Percentiles rank a stretch among this genome's conserved stretches.
Evolutionary conservation across 2,888 invertebrate genomes (phyloP).

Genomic region (Gastrophysa polygoni): DNA sequence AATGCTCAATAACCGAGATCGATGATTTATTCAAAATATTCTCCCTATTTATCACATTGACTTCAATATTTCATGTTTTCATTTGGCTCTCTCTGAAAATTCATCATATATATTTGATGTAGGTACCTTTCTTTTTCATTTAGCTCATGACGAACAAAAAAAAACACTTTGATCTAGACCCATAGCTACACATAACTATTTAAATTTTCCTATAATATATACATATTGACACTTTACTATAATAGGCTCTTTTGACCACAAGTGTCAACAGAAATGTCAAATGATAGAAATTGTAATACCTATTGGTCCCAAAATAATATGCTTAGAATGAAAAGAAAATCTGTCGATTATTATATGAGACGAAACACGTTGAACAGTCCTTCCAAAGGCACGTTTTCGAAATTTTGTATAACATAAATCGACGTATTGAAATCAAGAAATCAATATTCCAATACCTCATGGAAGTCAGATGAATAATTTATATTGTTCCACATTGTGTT

Average conservation of each 20-base stretch:
- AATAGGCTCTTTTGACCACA: conserved; percentile 10
- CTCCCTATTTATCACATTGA: not conserved
- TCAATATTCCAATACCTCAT: no score
- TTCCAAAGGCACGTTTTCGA: conserved; percentile 52
- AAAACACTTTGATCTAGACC: no score
- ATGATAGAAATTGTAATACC: conserved; percentile 32
- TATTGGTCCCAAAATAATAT: conserved; percentile 54
- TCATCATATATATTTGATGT: no score
- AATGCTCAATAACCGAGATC: not conserved
- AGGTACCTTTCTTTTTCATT: no score
- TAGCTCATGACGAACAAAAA: no score
- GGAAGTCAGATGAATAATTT: no score
- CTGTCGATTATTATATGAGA: conserved; percentile 27
- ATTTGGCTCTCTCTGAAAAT: no score
- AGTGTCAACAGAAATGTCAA: conserved; percentile 7
- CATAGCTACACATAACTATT: conserved; percentile 1
- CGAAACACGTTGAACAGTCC: conserved; percentile 40
- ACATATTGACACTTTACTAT: conserved; percentile 23
- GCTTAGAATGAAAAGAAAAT: conserved; percentile 39
- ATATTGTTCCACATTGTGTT: no score
- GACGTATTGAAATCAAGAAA: no score
- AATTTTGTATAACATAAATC: no score
- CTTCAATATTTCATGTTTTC: not conserved
- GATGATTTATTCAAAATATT: not conserved
- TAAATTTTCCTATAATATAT: conserved; percentile 17